Evolutionary conservation across 2,888 invertebrate genomes (phyloP).

Genomic region (Rotaria macrura): DNA sequence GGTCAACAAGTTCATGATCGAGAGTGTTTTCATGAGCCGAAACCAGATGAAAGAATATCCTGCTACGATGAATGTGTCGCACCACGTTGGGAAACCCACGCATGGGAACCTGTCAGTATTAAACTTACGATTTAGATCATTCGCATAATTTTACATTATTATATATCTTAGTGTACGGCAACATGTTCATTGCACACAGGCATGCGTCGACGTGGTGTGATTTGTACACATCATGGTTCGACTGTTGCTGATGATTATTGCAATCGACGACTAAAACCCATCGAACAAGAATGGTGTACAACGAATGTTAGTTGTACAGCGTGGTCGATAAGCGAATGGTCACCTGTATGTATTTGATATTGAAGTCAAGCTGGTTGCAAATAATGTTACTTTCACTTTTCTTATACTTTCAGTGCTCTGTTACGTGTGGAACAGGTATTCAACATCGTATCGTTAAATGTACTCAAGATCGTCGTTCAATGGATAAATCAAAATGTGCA

Average conservation of each 20-base stretch:
- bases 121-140: neutral
- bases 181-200: neutral
- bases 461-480: neutral
- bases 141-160: neutral
- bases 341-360: neutral
- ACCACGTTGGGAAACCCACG: neutral
- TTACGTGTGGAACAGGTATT: constrained; percentile 29
- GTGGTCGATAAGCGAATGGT: neutral
- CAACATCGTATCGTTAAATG: constrained; percentile 15
- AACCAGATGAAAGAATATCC: neutral
- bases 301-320: neutral
- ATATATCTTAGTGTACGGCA: constrained; percentile 1
- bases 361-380: too few relatives aligned
- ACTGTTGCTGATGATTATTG: neutral
- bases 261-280: neutral
- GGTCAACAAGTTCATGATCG: neutral
- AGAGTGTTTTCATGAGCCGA: neutral
- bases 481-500: neutral
- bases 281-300: constrained; percentile 11
- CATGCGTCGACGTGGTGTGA: neutral
- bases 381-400: neutral
- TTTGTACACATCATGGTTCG: neutral
- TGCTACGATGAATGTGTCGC: neutral
- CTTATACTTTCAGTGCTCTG: constrained; percentile 18
- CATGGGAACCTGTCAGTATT: neutral